phyloP scores from a whole-genome alignment of 2,797 vertebrate species.

The Acipenser transmontanus region DNA sequence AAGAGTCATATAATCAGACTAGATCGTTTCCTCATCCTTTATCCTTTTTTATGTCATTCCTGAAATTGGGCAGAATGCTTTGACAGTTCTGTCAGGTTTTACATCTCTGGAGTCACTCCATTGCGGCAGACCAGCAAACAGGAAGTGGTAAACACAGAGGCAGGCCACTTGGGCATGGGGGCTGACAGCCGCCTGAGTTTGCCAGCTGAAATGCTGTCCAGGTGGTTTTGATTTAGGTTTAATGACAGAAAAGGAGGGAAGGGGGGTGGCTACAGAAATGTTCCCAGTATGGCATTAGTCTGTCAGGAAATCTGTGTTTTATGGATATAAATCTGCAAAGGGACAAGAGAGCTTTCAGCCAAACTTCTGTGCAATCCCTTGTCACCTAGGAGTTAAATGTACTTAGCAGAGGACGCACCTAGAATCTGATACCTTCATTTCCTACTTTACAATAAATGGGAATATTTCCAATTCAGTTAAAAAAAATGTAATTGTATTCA shows the following conservation, averaged over 20 bases:
- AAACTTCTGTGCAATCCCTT: conserved; percentile 6
- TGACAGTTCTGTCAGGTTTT: conserved; percentile 5
- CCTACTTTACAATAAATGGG: neutral
- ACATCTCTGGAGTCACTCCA: neutral
- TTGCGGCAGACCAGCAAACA: conserved; percentile 1
- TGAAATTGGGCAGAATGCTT: neutral
- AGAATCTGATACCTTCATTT: conserved; percentile 12
- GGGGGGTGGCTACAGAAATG: neutral
- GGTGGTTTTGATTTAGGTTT: conserved; percentile 22
- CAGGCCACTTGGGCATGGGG: neutral
- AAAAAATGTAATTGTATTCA: too few relatives aligned
- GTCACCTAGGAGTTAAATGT: conserved; percentile 12
- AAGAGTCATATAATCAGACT: neutral
- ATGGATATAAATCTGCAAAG: conserved; percentile 15
- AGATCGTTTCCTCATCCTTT: neutral
- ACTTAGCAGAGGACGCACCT: neutral
- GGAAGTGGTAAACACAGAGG: conserved; percentile 6
- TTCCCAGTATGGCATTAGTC: neutral
- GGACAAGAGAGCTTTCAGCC: conserved; percentile 12
- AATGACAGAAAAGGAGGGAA: conserved; percentile 10
- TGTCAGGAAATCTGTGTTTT: conserved; percentile 18
- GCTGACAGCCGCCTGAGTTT: neutral
- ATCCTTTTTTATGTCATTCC: neutral
- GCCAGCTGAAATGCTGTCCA: neutral
- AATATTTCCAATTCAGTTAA: neutral